These are phyloP conservation scores for Sphaeramia orbicularis DNA, from an alignment of 2,797 vertebrate genomes.

Conservation along the genomic window DNA sequence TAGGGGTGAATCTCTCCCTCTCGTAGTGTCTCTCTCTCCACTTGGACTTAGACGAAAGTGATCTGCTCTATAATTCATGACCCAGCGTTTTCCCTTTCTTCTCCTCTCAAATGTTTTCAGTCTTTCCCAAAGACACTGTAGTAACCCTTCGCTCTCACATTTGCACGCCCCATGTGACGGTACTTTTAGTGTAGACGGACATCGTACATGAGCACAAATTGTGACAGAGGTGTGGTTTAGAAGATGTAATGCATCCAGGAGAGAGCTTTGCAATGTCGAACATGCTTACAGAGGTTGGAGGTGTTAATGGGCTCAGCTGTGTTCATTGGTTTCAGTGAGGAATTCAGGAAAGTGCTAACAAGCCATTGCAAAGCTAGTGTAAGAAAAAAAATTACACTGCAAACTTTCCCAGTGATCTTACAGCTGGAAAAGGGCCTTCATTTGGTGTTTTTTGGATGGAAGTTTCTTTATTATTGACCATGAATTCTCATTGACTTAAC, in stretches of 20 bases:
- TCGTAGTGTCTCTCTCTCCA: constrained; percentile 80
- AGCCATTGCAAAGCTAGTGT: constrained; percentile 30
- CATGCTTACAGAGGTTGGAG: constrained; percentile 36
- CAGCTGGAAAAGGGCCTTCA: not conserved
- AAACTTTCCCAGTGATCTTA: constrained; percentile 12
- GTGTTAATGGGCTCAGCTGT: constrained; percentile 53
- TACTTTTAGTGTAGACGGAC: constrained; percentile 47
- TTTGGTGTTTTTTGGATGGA: not conserved
- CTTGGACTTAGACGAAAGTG: constrained; percentile 89
- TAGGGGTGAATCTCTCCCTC: constrained; percentile 84
- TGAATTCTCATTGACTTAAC: no score
- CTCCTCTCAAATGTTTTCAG: constrained; percentile 69
- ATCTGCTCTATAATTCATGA: constrained; percentile 97
- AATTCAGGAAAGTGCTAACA: constrained; percentile 33
- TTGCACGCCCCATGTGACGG: constrained; percentile 38
- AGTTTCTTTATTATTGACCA: no score
- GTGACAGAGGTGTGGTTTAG: constrained; percentile 29
- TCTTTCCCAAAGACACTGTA: constrained; percentile 73
- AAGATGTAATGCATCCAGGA: constrained; percentile 48
- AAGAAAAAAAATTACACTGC: constrained; percentile 8
- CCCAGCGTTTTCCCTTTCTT: constrained; percentile 84
- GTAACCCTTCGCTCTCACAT: constrained; percentile 59
- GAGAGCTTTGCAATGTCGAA: constrained; percentile 53
- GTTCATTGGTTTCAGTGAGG: constrained; percentile 42
- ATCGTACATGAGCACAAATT: constrained; percentile 34